Evolutionary conservation across 2,797 vertebrate species (phyloP), one percentile per base, ranked within the genome.

Genomic region (Dendrocincla fuliginosa): DNA sequence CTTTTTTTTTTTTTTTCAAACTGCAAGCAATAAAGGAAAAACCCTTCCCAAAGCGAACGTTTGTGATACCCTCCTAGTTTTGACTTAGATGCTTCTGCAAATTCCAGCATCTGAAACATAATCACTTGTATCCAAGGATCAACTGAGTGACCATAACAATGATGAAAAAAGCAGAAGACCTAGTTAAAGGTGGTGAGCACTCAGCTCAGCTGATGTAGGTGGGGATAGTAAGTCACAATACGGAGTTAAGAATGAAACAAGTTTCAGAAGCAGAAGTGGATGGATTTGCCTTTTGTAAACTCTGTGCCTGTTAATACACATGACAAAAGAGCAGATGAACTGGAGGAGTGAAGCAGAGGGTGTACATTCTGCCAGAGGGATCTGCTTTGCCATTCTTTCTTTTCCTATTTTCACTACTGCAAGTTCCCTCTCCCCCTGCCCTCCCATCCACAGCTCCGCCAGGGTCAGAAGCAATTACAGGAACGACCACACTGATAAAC

Each of bases 311-410:
- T 41, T 82, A 57, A 71, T 28, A 33, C 35, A 77, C 27, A 60
- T 86, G 68, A 90, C 63, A 77, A 93, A 94, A 83, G 49, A 85
- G 67, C 27, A 92, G 88, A 89, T 50, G 77, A 94, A 68, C 37
- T 49, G 64, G 44, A 50, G 55, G 37, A 87, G 37, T 53, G 55
- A 56, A 76, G 55, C 19, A 16, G 61, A 87, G 44, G 25, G 55
- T 76, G 57, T 6, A 46, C 24, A 47, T 91, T 86, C 61, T 79
- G 37, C 33, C 23, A 76, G 41, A 88, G 32, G 15, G 12, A 56
- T 70, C 79, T 87, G 25, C 37, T 93, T 74, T 63, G 52, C 44
- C 24, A n/a, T 59, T 65, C 50, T 78, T 88, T n/a, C 17, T 78
- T 84, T 69, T 81, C 37, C 7, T 85, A 8, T 65, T 87, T 94